Evolutionary conservation across 2,113 vertebrate species (phyloP).

Genomic region (Cebus imitator): DNA sequence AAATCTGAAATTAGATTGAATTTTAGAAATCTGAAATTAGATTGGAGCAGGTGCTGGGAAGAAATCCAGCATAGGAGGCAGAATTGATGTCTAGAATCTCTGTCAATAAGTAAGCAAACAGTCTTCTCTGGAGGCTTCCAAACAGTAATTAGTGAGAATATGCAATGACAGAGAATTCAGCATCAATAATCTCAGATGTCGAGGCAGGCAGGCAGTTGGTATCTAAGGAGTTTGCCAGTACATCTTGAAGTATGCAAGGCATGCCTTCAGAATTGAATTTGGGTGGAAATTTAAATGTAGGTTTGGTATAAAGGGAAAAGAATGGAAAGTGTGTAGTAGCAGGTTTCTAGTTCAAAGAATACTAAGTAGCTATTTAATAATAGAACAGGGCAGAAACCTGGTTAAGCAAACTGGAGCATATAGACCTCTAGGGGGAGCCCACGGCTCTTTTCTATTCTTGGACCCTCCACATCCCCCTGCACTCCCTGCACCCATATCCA

Average conservation of each 20-base stretch:
- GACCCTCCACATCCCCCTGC: rapidly evolving
- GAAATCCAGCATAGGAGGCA: neutral
- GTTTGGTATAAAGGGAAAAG: neutral
- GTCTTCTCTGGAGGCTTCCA: neutral
- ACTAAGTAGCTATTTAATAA: neutral
- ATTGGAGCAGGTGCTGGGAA: neutral
- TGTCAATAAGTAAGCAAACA: neutral
- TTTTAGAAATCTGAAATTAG: conserved; percentile 3
- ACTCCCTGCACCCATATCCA: neutral
- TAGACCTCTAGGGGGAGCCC: neutral
- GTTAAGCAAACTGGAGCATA: neutral
- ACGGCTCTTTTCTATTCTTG: neutral
- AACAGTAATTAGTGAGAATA: neutral
- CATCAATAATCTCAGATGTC: neutral
- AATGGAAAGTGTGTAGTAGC: neutral
- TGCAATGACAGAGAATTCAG: neutral
- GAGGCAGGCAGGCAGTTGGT: neutral
- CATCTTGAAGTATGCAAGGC: neutral
- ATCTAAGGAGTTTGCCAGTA: neutral
- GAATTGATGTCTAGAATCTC: neutral
- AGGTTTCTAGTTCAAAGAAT: neutral
- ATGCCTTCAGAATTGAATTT: neutral
- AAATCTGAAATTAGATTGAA: conserved; percentile 1
- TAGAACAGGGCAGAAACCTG: neutral
- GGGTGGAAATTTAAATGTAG: neutral